Base-by-base conservation (phyloP, 2,888 invertebrate species). In the Liopterus haemorrhoidalis region DNA sequence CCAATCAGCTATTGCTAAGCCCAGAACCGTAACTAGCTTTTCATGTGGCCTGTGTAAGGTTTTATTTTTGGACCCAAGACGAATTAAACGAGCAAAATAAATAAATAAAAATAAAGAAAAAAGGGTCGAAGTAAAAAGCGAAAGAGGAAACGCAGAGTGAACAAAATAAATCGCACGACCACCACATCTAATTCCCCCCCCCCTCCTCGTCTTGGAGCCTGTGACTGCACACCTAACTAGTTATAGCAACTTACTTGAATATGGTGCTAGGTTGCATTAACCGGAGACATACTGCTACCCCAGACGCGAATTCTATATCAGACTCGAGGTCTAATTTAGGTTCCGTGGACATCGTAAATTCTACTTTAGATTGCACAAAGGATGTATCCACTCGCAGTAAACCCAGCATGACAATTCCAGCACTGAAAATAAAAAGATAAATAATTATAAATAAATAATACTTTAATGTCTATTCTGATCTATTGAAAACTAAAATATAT, bases 261-360 rank as follows among this genome's bases (percentile, higher is more conserved):
- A 70, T 53, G 15, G 80, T 73, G 46, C 80, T 75, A 2, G 84
- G 84, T 56, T 85, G 81, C 33, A 75, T 76, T 9, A 90, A 73
- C 59, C 82, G 80, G 70, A 89, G 76, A 64, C 89, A 90, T 40
- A 87, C 70, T 53, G 81, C 78, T n/a, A 83, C 76, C 42, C 76
- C 76, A 14, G 78, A 77, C 38, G 80, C 82, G 61, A 90, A 90
- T 59, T 89, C 84, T 22, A 86, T 75, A 60, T 89, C 80, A 0
- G 85, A 82, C 31, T 78, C 71, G 38, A 88, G 71, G 56, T 79
- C 77, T 11, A 90, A 69, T 58, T 78, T 78, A 0, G 84, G 82
- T 57, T 85, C 82, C 22, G 80, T 70, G 1, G 75, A 74, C 2
- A 81, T 64, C 8, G 71, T 73, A 57, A 84, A 84, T 54, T 81